Conservation (phyloP, 2,797 vertebrate species). For the Clarias platycephalus region DNA sequence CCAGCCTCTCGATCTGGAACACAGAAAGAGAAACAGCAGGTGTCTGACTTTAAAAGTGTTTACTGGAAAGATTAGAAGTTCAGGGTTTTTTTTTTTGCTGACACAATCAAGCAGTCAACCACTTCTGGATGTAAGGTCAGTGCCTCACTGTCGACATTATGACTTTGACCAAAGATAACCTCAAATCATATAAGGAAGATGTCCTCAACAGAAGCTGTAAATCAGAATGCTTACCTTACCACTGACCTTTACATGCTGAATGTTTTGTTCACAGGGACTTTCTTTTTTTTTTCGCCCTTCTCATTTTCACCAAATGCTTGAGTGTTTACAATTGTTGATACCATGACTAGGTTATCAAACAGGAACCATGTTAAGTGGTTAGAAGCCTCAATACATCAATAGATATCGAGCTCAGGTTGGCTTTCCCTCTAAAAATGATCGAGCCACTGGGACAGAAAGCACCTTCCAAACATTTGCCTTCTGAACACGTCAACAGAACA, state of each 20-base stretch:
- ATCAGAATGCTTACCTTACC: neutral
- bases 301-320: neutral
- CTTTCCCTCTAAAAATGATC: neutral
- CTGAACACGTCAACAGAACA: neutral
- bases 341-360: neutral
- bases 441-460: neutral
- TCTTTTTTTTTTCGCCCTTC: neutral
- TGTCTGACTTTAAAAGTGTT: too few species aligned
- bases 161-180: conserved; percentile 43
- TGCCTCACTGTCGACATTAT: conserved; percentile 49
- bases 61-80: conserved; percentile 41
- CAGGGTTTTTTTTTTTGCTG: conserved; percentile 55
- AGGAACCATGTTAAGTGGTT: neutral
- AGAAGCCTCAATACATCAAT: neutral
- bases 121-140: conserved; percentile 59
- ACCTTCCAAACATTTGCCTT: neutral
- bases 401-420: neutral
- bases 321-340: neutral
- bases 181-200: neutral
- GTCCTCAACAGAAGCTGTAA: neutral
- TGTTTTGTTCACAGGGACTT: neutral
- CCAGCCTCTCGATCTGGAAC: conserved; percentile 89
- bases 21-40: neutral
- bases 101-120: conserved; percentile 43
- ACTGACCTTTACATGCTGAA: neutral